These are phyloP conservation scores for Threskiornis aethiopicus DNA, from an alignment of 2,797 vertebrate genomes.

Conservation along the genomic window DNA sequence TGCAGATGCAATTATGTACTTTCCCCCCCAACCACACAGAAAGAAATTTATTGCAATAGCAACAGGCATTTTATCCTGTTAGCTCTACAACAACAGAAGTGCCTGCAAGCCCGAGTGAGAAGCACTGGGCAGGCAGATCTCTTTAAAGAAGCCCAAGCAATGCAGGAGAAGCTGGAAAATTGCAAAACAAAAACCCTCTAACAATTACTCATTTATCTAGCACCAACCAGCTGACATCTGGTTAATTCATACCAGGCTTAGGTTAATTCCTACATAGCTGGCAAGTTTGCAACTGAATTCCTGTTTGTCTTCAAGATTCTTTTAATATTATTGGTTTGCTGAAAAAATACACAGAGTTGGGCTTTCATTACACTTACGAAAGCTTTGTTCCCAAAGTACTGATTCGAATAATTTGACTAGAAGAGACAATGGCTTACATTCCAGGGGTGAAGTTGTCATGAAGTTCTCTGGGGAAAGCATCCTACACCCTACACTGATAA, in stretches of 20 bases:
- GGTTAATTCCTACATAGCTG: conserved; percentile 48
- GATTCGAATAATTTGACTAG: background rate
- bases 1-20: background rate
- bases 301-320: conserved; percentile 49
- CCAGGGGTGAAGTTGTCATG: background rate
- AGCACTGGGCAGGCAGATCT: background rate
- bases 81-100: background rate
- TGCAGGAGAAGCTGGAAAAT: background rate
- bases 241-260: conserved; percentile 55
- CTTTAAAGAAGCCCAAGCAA: background rate
- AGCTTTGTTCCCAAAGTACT: background rate
- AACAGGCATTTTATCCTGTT: background rate
- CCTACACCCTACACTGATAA: background rate
- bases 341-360: conserved; percentile 40
- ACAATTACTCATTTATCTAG: conserved; percentile 60
- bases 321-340: conserved; percentile 51
- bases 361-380: background rate
- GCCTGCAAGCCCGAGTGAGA: background rate
- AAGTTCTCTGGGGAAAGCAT: conserved; percentile 3
- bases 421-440: background rate
- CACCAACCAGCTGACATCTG: conserved; percentile 44
- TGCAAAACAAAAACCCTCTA: conserved; percentile 29
- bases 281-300: conserved; percentile 39
- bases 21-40: background rate
- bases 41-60: background rate